Percentiles rank a stretch among this genome's conserved stretches.
Conservation (phyloP, 2,113 vertebrate species). For the Leptodactylus fuscus region DNA sequence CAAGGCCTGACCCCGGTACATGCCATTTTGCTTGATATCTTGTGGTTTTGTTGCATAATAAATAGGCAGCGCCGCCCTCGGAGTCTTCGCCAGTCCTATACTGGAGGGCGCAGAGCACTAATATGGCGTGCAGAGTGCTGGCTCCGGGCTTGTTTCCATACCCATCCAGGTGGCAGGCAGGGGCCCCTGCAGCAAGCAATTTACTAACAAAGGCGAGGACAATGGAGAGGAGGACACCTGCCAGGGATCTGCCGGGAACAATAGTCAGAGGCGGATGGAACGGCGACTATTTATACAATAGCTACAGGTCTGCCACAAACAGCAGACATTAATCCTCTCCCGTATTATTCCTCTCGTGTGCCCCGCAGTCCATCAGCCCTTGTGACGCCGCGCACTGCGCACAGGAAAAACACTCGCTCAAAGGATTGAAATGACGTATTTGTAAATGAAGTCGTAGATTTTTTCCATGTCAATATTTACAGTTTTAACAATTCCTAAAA, state of each 20-base stretch:
- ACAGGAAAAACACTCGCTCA: no score
- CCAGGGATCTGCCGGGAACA: slow-evolving; percentile 7
- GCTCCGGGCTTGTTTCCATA: slow-evolving; percentile 27
- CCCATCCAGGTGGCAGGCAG: slow-evolving; percentile 36
- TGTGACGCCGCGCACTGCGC: background rate
- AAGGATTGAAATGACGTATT: no score
- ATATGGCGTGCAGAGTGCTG: no score
- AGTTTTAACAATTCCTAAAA: no score
- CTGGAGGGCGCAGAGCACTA: no score
- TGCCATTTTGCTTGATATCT: background rate
- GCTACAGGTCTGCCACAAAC: slow-evolving; percentile 10
- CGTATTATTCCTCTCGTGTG: background rate
- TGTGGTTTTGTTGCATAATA: no score
- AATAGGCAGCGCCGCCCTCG: background rate
- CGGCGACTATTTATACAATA: slow-evolving; percentile 14
- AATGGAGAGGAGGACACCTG: slow-evolving; percentile 38
- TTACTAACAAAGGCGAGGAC: slow-evolving; percentile 18
- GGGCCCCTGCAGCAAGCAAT: slow-evolving; percentile 2
- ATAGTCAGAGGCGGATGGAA: background rate
- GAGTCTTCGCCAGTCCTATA: background rate
- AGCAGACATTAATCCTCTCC: background rate
- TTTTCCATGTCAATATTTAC: no score
- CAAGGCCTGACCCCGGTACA: background rate
- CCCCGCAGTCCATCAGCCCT: background rate
- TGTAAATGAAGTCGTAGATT: no score